Conservation (phyloP, 2,888 invertebrate genomes). For the Athalia rosae region DNA sequence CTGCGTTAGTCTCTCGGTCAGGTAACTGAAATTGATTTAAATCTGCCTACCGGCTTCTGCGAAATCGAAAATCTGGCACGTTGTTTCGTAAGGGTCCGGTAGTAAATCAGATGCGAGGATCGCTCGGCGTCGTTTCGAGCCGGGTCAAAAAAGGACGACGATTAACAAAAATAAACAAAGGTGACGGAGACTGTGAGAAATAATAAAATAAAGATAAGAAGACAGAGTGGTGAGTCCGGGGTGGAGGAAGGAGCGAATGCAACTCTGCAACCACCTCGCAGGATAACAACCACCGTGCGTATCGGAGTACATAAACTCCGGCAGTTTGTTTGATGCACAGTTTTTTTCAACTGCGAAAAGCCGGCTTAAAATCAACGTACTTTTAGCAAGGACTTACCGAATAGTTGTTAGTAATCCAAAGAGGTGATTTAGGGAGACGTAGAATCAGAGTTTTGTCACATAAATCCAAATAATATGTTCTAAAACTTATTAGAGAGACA, state of each 20-base stretch:
- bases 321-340: too few species aligned
- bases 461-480: conserved; percentile 28
- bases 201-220: background rate
- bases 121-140: background rate
- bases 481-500: conserved; percentile 21
- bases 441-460: conserved; percentile 21
- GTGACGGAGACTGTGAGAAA: background rate
- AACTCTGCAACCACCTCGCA: conserved; percentile 7
- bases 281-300: conserved; percentile 12
- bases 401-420: conserved; percentile 39
- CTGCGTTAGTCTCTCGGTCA: background rate
- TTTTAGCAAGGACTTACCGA: conserved; percentile 10
- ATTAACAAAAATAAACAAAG: background rate
- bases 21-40: background rate
- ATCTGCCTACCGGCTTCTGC: conserved; percentile 19
- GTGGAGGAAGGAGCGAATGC: background rate
- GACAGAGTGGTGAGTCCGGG: too few species aligned
- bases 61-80: conserved; percentile 1
- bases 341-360: too few species aligned
- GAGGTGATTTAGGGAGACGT: conserved; percentile 1
- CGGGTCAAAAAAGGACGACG: conserved; percentile 8
- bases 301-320: background rate
- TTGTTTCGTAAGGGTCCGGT: background rate
- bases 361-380: too few species aligned
- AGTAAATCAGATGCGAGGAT: conserved; percentile 25